Base-by-base conservation (phyloP, 2,888 invertebrate species). In the Drosophila kanekoi region DNA sequence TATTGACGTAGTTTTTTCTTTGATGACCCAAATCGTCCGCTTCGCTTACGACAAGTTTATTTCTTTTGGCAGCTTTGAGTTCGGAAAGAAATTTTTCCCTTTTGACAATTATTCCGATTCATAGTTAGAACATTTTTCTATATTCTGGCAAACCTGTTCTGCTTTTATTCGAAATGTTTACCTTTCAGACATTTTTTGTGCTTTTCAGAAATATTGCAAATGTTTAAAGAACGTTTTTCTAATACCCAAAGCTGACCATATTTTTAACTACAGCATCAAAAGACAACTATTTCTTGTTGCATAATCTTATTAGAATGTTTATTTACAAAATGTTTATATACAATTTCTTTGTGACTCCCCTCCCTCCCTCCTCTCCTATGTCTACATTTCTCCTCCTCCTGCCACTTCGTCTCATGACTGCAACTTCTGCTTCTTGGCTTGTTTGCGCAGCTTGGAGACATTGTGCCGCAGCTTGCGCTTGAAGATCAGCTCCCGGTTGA, bases 401-500 rank as follows among this genome's bases (percentile, higher is more conserved):
- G 1, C 14, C 0, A 0, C 40, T 10, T 3, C 9, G 0, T 28
- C 2, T 40, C 6, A 23, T 11, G 23, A 38, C 11, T 38, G 35
- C 49, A 8, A 1, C 23, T 28, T 28, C 28, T 64, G 52, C 32
- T 54, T n/a, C 13, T 65, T 81, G 33, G 67, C 63, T 40, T 68
- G 64, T 41, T 80, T 83, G 41, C 57, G 69, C 47, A 84, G 48
- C 47, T 70, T 81, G 40, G 79, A 78, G 10, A 86, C 72, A 16
- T 68, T 79, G 48, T 60, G 45, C 1, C 71, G 62, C 47, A 85
- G 65, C 37, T 87, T 85, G 13, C 77, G 77, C 62, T 89, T 89
- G 64, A 85, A 85, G 9, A 65, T 14, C n/a, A 88, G 51, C 61
- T 88, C 86, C 14, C 86, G 80, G 48, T 79, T 89, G 28, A 89